phyloP scores from a whole-genome alignment of 2,797 vertebrate species.

The Tiaroga cobitis region DNA sequence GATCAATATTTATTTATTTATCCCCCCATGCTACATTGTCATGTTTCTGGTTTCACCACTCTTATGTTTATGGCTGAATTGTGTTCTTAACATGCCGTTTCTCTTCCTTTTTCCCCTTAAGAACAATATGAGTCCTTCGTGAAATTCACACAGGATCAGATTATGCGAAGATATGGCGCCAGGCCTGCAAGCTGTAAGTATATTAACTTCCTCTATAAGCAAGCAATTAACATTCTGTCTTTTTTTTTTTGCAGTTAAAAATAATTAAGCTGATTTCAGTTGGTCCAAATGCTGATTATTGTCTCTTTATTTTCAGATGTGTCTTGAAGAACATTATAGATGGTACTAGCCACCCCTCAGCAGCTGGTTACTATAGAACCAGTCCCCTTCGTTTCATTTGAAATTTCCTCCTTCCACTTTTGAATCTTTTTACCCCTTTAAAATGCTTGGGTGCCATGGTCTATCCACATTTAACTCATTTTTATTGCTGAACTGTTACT shows the following conservation, averaged over 20 bases:
- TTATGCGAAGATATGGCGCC: conserved; percentile 92
- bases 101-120: conserved; percentile 61
- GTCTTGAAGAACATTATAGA: conserved; percentile 83
- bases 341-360: conserved; percentile 78
- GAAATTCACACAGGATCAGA: conserved; percentile 97
- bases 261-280: neutral
- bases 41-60: neutral
- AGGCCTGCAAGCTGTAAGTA: conserved; percentile 91
- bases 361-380: conserved; percentile 79
- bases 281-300: neutral
- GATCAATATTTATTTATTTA: neutral
- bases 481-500: conserved; percentile 75
- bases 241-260: neutral
- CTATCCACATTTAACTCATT: conserved; percentile 73
- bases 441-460: conserved; percentile 80
- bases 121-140: conserved; percentile 97
- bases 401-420: conserved; percentile 64
- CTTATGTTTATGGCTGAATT: neutral
- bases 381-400: conserved; percentile 62
- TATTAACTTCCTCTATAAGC: neutral
- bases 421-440: conserved; percentile 33
- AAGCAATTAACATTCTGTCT: neutral
- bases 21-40: neutral
- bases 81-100: neutral
- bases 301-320: conserved; percentile 80